phyloP scores from a whole-genome alignment of 2,888 invertebrate species.

The Microctonus hyperodae region DNA sequence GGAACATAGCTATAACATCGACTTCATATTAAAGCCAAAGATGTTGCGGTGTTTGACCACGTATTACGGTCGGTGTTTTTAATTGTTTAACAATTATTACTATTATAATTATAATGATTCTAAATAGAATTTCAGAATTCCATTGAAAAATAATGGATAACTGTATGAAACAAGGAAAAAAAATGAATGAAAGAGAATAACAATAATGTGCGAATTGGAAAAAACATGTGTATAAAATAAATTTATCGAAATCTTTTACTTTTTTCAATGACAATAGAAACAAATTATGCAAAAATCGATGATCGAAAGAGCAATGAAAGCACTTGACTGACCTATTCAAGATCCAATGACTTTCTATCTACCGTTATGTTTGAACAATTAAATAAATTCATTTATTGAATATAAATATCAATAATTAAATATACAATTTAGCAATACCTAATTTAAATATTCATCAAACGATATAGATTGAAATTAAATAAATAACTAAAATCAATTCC shows the following conservation, averaged over 20 bases:
- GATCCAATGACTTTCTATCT: conserved; percentile 54
- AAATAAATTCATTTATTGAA: conserved; percentile 24
- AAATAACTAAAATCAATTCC: not conserved
- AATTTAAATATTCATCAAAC: not conserved
- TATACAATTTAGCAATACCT: no score
- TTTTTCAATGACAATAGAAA: not conserved
- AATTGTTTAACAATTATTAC: not conserved
- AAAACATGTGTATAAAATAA: not conserved
- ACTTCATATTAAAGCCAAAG: not conserved
- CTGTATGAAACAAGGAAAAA: not conserved
- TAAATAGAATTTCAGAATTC: not conserved
- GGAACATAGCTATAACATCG: not conserved
- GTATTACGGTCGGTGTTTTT: not conserved
- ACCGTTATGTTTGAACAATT: conserved; percentile 55
- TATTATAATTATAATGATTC: no score
- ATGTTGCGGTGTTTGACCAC: not conserved
- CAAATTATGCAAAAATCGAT: conserved; percentile 20
- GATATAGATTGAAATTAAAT: conserved; percentile 10
- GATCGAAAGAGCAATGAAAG: conserved; percentile 26
- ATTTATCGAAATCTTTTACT: not conserved
- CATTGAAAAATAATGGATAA: not conserved
- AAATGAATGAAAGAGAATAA: not conserved
- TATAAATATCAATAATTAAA: not conserved
- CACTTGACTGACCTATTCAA: conserved; percentile 34
- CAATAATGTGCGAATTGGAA: not conserved